Evolutionary conservation across 2,113 vertebrate genomes (phyloP), one percentile per base, ranked within the genome.

Genomic region (Sapajus apella): DNA sequence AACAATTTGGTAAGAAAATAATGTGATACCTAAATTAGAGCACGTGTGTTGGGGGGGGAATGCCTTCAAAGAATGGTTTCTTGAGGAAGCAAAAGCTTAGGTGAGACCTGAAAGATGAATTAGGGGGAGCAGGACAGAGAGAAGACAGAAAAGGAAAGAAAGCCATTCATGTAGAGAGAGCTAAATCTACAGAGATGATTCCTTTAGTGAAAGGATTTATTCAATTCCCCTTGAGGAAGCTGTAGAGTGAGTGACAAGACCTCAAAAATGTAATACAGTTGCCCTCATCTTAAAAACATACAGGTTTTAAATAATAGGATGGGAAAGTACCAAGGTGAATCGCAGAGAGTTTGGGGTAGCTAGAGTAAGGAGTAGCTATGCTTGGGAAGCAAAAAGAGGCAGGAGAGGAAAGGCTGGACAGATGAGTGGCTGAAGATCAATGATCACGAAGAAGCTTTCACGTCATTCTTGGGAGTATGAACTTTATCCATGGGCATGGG

Each of bases 61-160:
- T 35, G 16, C 8, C 27, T 20, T 58, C 18, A 43, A 14, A 40
- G 32, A 56, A 80, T 23, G 2, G 6, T 58, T 87, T 35, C 50
- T 66, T 55, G 23, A 76, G 47, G 18, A 85, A 47, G 47, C 32
- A 21, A 75, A 87, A 25, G 14, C 66, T 88, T 86, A 83, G 16
- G 4, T 82, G 82, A 88, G 8, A 82, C 25, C 47, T 88, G 52
- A 88, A 94, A 93, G 77, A 52, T 81, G 77, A 90, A 21, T 73
- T 90, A 58, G 50, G 61, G 4, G 47, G 13, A 70, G 27, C 83
- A 13, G 20, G 10, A 35, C 2, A 66, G 18, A 76, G n/a, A 52
- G 70, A 83, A 7, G 5, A 43, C 21, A 7, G 43, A 70, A 81
- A 81, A 35, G 6, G 45, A 72, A 23, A 72, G 77, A 43, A 77